A percentile compares a stretch with the other conserved stretches of the same genome.
Evolutionary conservation across 2,113 vertebrate species (phyloP).

Genomic region (Callocephalon fimbriatum): DNA sequence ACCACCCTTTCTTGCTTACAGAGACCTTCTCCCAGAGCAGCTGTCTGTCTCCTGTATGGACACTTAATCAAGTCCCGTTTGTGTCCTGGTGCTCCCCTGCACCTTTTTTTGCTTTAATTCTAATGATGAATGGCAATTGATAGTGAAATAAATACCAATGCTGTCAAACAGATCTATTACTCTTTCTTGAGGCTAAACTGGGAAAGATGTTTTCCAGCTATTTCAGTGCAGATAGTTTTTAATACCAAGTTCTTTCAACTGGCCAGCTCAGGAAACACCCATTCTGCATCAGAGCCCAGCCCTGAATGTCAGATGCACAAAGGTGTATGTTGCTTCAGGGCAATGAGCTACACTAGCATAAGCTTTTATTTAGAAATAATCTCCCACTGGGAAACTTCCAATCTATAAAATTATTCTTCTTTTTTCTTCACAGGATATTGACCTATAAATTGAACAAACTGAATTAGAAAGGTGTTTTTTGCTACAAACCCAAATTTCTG

Average conservation of each 20-base stretch:
- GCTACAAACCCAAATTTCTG: neutral
- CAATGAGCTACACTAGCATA: neutral
- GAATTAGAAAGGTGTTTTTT: neutral
- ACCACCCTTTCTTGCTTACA: rapidly evolving
- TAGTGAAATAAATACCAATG: neutral
- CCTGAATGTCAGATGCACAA: neutral
- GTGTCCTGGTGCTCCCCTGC: neutral
- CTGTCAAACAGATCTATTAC: neutral
- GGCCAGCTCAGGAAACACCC: neutral
- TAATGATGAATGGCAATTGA: neutral
- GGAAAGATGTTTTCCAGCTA: constrained; percentile 30
- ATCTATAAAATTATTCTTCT: neutral
- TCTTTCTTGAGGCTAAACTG: neutral
- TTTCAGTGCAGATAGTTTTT: neutral
- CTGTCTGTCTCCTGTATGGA: neutral
- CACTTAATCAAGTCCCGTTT: neutral
- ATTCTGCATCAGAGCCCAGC: neutral
- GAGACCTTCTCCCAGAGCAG: neutral
- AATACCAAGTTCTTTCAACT: neutral
- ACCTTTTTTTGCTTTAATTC: neutral
- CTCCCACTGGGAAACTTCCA: neutral
- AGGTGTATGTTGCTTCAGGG: neutral
- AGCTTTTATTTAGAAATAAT: neutral
- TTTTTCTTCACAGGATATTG: neutral
- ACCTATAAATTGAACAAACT: neutral